Evolutionary conservation across 2,113 vertebrate genomes (phyloP).

Genomic region (Zapus hudsonius): DNA sequence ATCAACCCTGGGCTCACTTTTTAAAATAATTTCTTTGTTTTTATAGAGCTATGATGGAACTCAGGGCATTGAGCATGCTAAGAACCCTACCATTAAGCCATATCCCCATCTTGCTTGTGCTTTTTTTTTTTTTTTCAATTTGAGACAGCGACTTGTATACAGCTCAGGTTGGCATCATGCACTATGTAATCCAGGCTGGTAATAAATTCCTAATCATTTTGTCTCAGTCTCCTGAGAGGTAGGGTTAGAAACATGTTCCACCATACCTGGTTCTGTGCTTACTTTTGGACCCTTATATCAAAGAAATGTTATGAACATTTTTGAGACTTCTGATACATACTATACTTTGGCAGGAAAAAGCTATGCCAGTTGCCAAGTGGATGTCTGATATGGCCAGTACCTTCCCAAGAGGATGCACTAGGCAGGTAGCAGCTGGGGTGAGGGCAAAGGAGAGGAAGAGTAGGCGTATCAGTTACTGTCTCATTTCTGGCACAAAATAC

Average conservation of each 20-base stretch:
- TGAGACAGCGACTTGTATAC: neutral
- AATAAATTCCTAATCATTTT: neutral
- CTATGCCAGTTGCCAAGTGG: fast-evolving
- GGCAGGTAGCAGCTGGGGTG: neutral
- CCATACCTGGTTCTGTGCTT: neutral
- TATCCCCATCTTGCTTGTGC: neutral
- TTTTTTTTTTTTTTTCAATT: neutral
- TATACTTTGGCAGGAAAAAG: neutral
- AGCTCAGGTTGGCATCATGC: neutral
- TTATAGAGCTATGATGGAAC: neutral
- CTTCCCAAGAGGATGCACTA: neutral
- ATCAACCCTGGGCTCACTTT: neutral
- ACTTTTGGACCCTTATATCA: neutral
- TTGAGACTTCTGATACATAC: neutral
- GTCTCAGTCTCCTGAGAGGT: neutral
- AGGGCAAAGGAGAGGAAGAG: neutral
- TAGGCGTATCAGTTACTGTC: no score
- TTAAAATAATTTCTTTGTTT: no score
- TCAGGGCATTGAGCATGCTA: neutral
- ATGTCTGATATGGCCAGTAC: neutral
- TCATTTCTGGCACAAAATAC: no score
- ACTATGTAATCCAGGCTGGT: neutral
- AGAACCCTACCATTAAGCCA: neutral
- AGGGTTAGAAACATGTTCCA: neutral
- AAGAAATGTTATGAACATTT: neutral